A percentile compares a stretch with the other conserved stretches of the same genome.
These are phyloP conservation scores for Centropus bengalensis DNA, from an alignment of 2,113 vertebrate genomes.

Conservation along the genomic window DNA sequence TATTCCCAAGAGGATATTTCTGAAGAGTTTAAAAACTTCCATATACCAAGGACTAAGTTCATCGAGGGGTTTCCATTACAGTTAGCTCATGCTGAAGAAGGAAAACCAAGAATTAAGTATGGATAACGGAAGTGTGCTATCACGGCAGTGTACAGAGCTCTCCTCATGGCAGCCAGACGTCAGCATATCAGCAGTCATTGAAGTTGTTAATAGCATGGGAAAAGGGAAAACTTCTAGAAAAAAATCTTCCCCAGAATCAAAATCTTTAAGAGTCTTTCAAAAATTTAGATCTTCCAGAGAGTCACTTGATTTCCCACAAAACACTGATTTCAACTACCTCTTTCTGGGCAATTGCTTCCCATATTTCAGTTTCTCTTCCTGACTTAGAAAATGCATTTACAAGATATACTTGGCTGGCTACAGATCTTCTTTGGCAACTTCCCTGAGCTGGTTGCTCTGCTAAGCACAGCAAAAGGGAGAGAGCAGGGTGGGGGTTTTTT, in stretches of 20 bases:
- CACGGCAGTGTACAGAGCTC: not conserved
- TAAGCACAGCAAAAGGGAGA: not conserved
- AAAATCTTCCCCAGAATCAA: not conserved
- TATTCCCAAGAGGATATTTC: not conserved
- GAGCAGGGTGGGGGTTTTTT: too few species aligned
- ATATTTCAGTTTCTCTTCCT: conserved; percentile 23
- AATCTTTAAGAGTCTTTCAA: not conserved
- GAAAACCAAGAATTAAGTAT: not conserved
- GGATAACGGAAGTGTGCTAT: not conserved
- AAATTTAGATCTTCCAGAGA: not conserved
- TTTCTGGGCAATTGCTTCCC: conserved; percentile 12
- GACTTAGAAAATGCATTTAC: not conserved
- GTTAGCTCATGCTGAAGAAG: not conserved
- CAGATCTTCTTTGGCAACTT: not conserved
- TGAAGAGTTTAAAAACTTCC: not conserved
- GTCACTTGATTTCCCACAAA: not conserved
- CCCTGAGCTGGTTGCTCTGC: not conserved
- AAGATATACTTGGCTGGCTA: not conserved
- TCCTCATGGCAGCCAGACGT: fast-evolving
- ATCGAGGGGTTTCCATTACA: not conserved
- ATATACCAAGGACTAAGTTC: not conserved
- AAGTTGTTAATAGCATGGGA: not conserved
- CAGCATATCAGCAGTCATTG: not conserved
- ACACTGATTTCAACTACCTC: not conserved
- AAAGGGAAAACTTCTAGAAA: not conserved